Base-by-base conservation (phyloP, 1,140 invertebrate genomes). In the Arion vulgaris region DNA sequence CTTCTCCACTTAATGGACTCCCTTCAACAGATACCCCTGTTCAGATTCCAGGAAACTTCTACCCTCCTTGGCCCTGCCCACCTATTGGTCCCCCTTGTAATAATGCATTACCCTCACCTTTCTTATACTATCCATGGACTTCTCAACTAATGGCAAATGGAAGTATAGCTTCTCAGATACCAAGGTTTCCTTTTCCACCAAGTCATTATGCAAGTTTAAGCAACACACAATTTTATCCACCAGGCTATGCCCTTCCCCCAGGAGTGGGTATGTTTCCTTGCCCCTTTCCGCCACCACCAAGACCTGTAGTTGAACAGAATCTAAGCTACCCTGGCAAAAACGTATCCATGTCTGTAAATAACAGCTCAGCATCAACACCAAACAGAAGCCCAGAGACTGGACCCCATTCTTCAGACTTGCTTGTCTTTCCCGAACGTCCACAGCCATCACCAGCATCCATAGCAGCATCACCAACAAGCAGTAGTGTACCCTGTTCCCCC, bases 151-250 rank as follows among this genome's bases (percentile, higher is more conserved):
- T 26, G 17, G 13, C 71, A 72, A 13, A 72, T 2, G 71, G 36
- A 26, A 34, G 51, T 39, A 39, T 68, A 39, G 5, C 57, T 49
- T 34, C 78, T 34, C 26, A 41, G 28, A 53, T 73, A 28, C 80
- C 80, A 53, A 34, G 71, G 15, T 81, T 81, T 41, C 80, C 80
- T 11, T 81, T 74, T 51, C 80, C 80, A 13, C 80, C 80, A n/a
- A 81, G 80, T 49, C 71, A 74, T 28, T 74, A 81, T 36, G 11
- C 68, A 39, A 5, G 23, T n/a, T 5, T 34, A 4, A 15, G 28
- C 7, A 32, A 9, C 4, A 38, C n/a, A 32, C 45, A 28, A 4
- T 80, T 80, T 71, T 80, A 71, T 51, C 62, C 62, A 49, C 13
- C 78, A 62, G 78, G 78, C 41, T 80, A 32, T 51, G 19, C 78